A percentile compares a stretch with the other conserved stretches of the same genome.
Evolutionary conservation across 2,113 vertebrate species (phyloP).

Genomic region (Actinemys pallida): DNA sequence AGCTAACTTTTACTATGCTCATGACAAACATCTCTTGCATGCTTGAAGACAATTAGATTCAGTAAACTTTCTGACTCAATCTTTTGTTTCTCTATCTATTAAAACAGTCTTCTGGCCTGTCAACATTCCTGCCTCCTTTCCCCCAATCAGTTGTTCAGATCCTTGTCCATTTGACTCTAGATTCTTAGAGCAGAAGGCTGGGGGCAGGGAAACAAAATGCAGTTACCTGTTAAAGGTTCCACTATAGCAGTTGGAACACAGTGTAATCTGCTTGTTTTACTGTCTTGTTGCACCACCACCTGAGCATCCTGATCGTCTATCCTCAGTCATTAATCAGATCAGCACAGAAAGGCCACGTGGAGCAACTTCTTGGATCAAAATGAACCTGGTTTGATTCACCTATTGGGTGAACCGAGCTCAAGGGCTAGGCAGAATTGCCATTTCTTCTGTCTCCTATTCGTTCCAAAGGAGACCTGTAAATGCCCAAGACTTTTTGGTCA

Average conservation of each 20-base stretch:
- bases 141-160: not conserved
- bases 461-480: not conserved
- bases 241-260: not conserved
- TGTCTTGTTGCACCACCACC: not conserved
- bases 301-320: not conserved
- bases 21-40: not conserved
- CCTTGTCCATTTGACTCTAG: not conserved
- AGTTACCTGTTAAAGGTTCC: not conserved
- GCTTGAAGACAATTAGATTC: not conserved
- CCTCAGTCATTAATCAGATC: not conserved
- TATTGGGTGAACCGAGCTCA: not conserved
- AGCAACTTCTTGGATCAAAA: not conserved
- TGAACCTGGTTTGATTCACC: not conserved
- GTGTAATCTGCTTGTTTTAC: rapidly evolving
- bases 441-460: not conserved
- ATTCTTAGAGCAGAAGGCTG: not conserved
- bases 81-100: not conserved
- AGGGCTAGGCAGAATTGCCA: not conserved
- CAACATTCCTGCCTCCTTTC: not conserved
- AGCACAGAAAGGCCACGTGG: not conserved
- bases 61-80: not conserved
- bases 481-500: rapidly evolving
- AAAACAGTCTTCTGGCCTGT: not conserved
- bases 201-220: not conserved
- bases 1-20: not conserved